Percentiles rank a stretch among this genome's conserved stretches.
These are phyloP conservation scores for Meles meles DNA, from an alignment of 2,113 vertebrate species.

Conservation along the genomic window DNA sequence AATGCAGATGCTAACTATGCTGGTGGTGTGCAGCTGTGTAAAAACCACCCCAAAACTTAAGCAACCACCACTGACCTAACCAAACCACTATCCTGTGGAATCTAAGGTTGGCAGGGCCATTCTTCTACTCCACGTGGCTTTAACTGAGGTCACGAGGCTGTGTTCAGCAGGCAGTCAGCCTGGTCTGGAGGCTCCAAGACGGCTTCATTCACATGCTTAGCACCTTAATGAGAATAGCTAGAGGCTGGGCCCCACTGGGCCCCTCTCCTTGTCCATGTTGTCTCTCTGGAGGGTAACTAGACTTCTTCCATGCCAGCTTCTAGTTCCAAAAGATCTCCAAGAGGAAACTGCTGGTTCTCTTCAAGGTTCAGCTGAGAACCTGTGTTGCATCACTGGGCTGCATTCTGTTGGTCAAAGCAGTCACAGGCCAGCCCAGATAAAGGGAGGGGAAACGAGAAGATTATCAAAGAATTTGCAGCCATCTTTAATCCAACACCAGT, in stretches of 20 bases:
- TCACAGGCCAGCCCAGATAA: neutral
- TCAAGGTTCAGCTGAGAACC: neutral
- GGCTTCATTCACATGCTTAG: neutral
- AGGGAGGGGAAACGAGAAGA: neutral
- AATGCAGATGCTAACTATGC: neutral
- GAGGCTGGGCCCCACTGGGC: neutral
- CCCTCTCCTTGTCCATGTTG: neutral
- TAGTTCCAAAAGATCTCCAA: neutral
- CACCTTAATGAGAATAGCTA: neutral
- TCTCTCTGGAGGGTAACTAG: neutral
- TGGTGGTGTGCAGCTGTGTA: neutral
- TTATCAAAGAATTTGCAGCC: neutral
- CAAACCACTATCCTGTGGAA: neutral
- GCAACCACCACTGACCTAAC: neutral
- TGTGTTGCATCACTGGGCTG: neutral
- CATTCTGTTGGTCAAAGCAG: neutral
- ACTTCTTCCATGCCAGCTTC: neutral
- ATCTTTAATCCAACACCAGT: neutral
- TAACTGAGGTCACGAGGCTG: neutral
- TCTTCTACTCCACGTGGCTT: neutral
- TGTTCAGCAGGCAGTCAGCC: neutral
- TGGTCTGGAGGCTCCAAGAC: neutral
- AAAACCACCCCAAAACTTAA: neutral
- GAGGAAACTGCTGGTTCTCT: neutral
- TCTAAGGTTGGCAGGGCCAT: neutral